phyloP scores from a whole-genome alignment of 2,113 vertebrate genomes.

The Tyto alba region DNA sequence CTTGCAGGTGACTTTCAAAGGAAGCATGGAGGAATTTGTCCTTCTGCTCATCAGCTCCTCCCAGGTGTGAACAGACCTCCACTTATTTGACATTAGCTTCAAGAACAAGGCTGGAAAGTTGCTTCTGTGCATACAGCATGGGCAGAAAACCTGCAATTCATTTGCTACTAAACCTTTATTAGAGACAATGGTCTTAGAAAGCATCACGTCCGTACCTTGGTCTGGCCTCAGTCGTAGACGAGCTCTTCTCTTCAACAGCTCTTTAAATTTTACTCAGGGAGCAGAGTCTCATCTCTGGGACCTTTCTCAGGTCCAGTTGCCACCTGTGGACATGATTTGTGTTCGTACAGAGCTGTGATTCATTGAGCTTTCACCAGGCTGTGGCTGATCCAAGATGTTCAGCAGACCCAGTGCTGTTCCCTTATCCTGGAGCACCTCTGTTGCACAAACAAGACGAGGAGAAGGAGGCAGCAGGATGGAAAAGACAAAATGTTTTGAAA shows the following conservation, averaged over 20 bases:
- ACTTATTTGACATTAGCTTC: not conserved
- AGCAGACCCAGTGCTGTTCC: not conserved
- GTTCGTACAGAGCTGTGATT: not conserved
- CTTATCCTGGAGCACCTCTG: not conserved
- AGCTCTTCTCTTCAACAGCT: not conserved
- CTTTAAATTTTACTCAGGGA: not conserved
- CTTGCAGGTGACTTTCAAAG: not conserved
- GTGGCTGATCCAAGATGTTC: not conserved
- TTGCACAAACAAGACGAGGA: not conserved
- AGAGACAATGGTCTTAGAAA: not conserved
- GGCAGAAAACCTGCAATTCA: not conserved
- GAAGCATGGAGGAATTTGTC: not conserved
- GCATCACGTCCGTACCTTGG: not conserved
- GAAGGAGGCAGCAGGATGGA: not conserved
- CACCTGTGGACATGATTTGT: accelerated
- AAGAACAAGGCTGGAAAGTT: not conserved
- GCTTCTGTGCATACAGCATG: not conserved
- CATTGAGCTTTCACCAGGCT: not conserved
- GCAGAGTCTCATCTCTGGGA: not conserved
- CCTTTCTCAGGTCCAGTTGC: not conserved
- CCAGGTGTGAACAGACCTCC: not conserved
- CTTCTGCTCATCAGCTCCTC: not conserved
- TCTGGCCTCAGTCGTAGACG: not conserved
- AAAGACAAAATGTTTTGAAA: not conserved
- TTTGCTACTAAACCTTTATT: not conserved